These are phyloP conservation scores for Polydesmus complanatus DNA, from an alignment of 2,888 invertebrate species.

Conservation along the genomic window DNA sequence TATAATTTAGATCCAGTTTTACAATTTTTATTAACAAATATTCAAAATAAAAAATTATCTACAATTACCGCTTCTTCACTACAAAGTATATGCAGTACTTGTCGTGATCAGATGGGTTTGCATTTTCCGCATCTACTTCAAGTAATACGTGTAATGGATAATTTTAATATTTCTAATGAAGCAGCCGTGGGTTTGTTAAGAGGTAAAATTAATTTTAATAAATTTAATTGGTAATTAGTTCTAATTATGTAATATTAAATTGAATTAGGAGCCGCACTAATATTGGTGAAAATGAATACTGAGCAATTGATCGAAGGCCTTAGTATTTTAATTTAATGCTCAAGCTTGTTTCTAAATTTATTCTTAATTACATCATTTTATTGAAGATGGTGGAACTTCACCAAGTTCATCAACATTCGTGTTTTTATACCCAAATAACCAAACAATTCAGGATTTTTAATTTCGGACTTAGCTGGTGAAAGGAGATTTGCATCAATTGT, in stretches of 20 bases:
- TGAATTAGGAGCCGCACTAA: constrained; percentile 44
- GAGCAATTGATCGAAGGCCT: constrained; percentile 43
- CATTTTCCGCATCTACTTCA: constrained; percentile 59
- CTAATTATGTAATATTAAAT: constrained; percentile 1
- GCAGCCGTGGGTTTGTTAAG: constrained; percentile 60
- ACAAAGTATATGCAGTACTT: constrained; percentile 70
- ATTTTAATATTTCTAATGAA: constrained; percentile 55
- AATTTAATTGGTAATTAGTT: constrained; percentile 2
- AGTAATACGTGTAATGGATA: constrained; percentile 57
- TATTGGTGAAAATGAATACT: constrained; percentile 33
- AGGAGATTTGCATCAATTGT: constrained; percentile 92
- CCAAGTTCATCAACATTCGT: constrained; percentile 64
- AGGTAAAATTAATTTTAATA: too few species aligned
- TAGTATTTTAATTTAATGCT: constrained; percentile 30
- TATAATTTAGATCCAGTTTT: constrained; percentile 53
- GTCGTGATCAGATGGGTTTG: constrained; percentile 57
- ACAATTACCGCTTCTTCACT: constrained; percentile 68
- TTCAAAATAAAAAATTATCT: constrained; percentile 58
- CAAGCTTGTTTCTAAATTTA: not conserved
- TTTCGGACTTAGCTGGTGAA: constrained; percentile 96
- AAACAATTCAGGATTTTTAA: too few species aligned
- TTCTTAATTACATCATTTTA: constrained; percentile 9
- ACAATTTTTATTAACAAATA: constrained; percentile 58
- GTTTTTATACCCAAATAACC: too few species aligned
- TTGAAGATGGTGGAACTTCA: constrained; percentile 56